A percentile compares a stretch with the other conserved stretches of the same genome.
Conservation (phyloP, 2,888 invertebrate genomes). For the Teleiodes luculella region DNA sequence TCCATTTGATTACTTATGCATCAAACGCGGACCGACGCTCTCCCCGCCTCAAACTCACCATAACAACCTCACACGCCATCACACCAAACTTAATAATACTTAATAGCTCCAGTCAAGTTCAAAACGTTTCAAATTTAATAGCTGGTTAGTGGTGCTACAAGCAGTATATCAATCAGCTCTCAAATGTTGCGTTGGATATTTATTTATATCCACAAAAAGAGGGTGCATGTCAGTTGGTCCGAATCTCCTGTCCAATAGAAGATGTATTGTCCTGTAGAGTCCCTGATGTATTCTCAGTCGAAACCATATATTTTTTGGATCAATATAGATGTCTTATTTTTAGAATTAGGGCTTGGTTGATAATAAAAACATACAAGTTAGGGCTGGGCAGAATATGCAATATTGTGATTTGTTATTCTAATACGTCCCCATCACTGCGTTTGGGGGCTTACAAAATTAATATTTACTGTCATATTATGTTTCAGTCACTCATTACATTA, state of each 20-base stretch:
- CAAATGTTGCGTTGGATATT: constrained; percentile 29
- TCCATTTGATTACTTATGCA: constrained; percentile 70
- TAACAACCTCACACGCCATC: constrained; percentile 35
- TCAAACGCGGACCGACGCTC: constrained; percentile 63
- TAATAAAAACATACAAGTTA: too few relatives aligned
- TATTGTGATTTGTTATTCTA: too few relatives aligned
- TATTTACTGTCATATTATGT: too few relatives aligned
- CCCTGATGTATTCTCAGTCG: constrained; percentile 8
- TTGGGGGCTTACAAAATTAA: too few relatives aligned
- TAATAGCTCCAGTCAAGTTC: constrained; percentile 51
- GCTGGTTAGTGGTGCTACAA: constrained; percentile 28
- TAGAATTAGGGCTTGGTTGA: too few relatives aligned
- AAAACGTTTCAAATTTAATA: constrained; percentile 49
- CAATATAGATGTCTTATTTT: too few relatives aligned
- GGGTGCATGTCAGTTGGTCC: constrained; percentile 11
- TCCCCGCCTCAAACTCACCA: constrained; percentile 36
- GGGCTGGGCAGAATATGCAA: too few relatives aligned
- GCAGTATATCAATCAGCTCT: constrained; percentile 45
- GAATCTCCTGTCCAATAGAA: constrained; percentile 13
- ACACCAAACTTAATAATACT: constrained; percentile 49
- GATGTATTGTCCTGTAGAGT: constrained; percentile 15
- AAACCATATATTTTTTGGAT: constrained; percentile 9
- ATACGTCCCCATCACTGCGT: too few relatives aligned
- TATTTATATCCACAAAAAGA: constrained; percentile 17
- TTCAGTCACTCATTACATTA: too few relatives aligned